Conservation (phyloP, 1,140 invertebrate genomes). For the Saccostrea echinata region DNA sequence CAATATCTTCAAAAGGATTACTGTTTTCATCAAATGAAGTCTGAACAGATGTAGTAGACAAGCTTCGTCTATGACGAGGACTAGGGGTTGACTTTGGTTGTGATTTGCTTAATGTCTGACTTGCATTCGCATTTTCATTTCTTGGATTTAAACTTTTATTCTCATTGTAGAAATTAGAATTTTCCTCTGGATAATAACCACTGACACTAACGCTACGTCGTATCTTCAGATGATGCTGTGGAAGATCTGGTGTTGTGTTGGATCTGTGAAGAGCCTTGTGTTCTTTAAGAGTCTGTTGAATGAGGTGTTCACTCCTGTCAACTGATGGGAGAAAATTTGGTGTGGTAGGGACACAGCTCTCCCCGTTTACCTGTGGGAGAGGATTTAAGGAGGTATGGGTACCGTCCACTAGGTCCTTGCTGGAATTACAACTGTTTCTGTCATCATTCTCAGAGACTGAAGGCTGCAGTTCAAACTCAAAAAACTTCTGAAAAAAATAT, state of each 20-base stretch:
- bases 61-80: conserved; percentile 28
- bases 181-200: neutral
- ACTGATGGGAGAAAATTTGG: conserved; percentile 14
- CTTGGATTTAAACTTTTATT: neutral
- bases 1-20: conserved; percentile 31
- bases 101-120: neutral
- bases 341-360: neutral
- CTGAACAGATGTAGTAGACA: conserved; percentile 52
- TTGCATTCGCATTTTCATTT: neutral
- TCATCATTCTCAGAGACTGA: neutral
- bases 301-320: conserved; percentile 26
- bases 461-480: neutral
- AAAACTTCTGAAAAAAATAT: conserved; percentile 18
- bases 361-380: neutral
- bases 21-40: conserved; percentile 56
- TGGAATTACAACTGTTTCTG: neutral
- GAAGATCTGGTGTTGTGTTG: neutral
- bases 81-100: neutral
- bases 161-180: neutral
- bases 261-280: conserved; percentile 39
- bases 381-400: neutral
- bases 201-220: neutral
- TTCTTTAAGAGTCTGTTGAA: conserved; percentile 35
- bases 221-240: neutral
- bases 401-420: neutral